Evolutionary conservation across 2,888 invertebrate genomes (phyloP), one percentile per base, ranked within the genome.

Genomic region (Malthinus flaveolus): DNA sequence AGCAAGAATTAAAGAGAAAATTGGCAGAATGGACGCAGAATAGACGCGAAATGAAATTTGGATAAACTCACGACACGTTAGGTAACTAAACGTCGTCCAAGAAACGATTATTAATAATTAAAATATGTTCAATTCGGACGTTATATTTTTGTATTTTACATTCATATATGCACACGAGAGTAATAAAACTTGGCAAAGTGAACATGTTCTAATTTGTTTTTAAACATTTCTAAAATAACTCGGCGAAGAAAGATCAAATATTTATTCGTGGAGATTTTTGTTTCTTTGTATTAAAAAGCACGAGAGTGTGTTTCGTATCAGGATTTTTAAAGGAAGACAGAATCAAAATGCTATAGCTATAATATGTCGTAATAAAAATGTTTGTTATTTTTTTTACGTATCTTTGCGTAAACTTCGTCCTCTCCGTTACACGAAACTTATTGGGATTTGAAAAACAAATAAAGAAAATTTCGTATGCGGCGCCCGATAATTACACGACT

Each of bases 151-250:
- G 39, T 15, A 42, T 42, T 42, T 42, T 42, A 42, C 39, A 42
- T 42, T 42, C 39, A 42, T 39, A 10, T 42, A 42, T 23, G 23
- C 23, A 23, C 15, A 42, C 39, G 39, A 42, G 39, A 23, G 39
- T 42, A 42, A 42, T 42, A 42, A 42, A 42, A 42, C 39, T 42
- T 42, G 39, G 39, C 39, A 42, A 42, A 23, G 39, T 13, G 39
- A 42, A 42, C 39, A 42, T 42, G 39, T 42, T 42, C 39, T 42
- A 42, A 42, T 42, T 42, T 42, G 39, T 42, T 42, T 42, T 42
- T 42, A 42, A 42, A 42, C 39, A 42, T 42, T 42, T 42, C 39
- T 13, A 42, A 42, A 42, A 42, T 42, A 42, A 23, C 39, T 15
- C 39, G 23, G 15, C 39, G 39, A 42, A 42, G 39, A 42, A 42